A percentile compares a stretch with the other conserved stretches of the same genome.
These are phyloP conservation scores for Ochotona curzoniae DNA, from an alignment of 2,113 vertebrate species.

Conservation along the genomic window DNA sequence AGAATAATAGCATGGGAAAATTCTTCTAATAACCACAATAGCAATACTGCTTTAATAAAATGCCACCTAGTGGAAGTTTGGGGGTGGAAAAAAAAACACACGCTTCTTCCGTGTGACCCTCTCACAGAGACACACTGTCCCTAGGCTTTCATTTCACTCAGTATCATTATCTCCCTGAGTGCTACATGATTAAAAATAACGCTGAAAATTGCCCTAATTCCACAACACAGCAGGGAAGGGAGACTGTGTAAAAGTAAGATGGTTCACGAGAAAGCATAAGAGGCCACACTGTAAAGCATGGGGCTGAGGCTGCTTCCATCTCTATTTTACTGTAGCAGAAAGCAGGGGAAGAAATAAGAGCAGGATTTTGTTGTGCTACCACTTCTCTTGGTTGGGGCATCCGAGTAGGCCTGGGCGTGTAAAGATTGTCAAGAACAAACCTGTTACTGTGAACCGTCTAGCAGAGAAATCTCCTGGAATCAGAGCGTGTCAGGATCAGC, in stretches of 20 bases:
- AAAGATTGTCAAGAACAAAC: not conserved
- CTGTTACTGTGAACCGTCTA: not conserved
- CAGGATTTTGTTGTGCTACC: not conserved
- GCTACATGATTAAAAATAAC: constrained; percentile 73
- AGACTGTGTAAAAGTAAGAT: constrained; percentile 55
- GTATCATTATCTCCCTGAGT: constrained; percentile 70
- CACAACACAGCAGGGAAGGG: constrained; percentile 55
- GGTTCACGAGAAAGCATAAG: not conserved
- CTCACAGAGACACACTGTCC: constrained; percentile 37
- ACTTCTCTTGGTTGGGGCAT: not conserved
- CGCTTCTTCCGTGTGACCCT: not conserved
- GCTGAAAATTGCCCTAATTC: constrained; percentile 63
- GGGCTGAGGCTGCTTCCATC: not conserved
- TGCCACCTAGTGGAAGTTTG: constrained; percentile 61
- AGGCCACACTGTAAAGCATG: not conserved
- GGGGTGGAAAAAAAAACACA: not conserved
- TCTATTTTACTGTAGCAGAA: not conserved
- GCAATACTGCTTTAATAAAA: constrained; percentile 53
- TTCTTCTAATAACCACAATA: not conserved
- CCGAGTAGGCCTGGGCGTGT: not conserved
- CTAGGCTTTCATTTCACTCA: constrained; percentile 70
- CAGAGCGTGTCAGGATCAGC: not conserved
- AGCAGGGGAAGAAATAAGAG: not conserved
- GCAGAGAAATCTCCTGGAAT: not conserved
- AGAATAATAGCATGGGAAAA: constrained; percentile 6